These are phyloP conservation scores for Selenia dentaria DNA, from an alignment of 2,888 invertebrate genomes.

Conservation along the genomic window DNA sequence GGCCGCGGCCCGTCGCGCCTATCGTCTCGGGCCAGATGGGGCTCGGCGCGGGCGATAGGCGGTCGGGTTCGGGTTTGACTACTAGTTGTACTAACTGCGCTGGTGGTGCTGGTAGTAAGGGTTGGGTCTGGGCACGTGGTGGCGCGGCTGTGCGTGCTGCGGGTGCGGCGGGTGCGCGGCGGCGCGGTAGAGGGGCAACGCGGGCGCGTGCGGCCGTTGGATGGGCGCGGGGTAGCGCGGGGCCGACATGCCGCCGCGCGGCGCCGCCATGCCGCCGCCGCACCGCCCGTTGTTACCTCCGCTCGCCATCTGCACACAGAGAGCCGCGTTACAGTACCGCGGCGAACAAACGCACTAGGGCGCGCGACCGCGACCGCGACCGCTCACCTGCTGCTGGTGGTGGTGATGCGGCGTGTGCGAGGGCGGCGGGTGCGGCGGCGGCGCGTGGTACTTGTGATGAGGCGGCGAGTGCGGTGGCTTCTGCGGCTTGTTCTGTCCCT, in stretches of 20 bases:
- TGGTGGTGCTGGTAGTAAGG: constrained; percentile 77
- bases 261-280: constrained; percentile 48
- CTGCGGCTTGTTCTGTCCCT: constrained; percentile 62
- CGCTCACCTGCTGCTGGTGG: constrained; percentile 58
- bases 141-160: constrained; percentile 45
- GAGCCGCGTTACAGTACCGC: constrained; percentile 37
- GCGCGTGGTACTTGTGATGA: constrained; percentile 79
- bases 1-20: constrained; percentile 5
- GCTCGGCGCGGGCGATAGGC: constrained; percentile 13
- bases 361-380: constrained; percentile 19
- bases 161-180: constrained; percentile 31
- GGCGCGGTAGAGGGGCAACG: constrained; percentile 59
- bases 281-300: constrained; percentile 66
- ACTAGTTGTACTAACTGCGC: constrained; percentile 80
- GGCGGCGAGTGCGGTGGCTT: constrained; percentile 79
- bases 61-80: constrained; percentile 22
- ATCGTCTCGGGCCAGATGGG: constrained; percentile 7
- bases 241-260: constrained; percentile 39
- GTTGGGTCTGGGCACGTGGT: constrained; percentile 57
- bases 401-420: constrained; percentile 69
- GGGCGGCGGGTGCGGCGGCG: constrained; percentile 65
- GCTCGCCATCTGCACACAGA: constrained; percentile 59
- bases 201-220: constrained; percentile 80
- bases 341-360: constrained; percentile 33
- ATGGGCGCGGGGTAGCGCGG: constrained; percentile 84